Evolutionary conservation across 1,140 invertebrate genomes (phyloP).

Genomic region (Saccostrea glomerata): DNA sequence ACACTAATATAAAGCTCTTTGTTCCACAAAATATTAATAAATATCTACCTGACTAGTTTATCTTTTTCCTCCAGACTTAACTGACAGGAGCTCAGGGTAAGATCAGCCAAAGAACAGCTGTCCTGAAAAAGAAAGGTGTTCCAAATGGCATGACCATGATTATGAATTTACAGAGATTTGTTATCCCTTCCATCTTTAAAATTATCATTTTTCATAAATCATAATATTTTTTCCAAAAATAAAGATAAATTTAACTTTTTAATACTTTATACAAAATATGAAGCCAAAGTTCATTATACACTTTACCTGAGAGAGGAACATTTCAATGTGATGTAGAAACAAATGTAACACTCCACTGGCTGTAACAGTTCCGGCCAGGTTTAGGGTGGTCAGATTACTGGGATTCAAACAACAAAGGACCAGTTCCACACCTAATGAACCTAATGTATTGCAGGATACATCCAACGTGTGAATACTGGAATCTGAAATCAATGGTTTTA

Average conservation of each 20-base stretch:
- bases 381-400: constrained; percentile 45
- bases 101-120: neutral
- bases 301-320: constrained; percentile 62
- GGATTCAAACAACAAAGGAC: constrained; percentile 61
- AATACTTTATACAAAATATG: too few species aligned
- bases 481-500: constrained; percentile 56
- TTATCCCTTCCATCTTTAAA: neutral
- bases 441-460: constrained; percentile 64
- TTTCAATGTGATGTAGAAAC: constrained; percentile 56
- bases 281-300: neutral
- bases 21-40: neutral
- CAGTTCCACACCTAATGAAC: constrained; percentile 63
- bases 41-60: neutral
- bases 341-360: constrained; percentile 52
- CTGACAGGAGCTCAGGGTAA: neutral
- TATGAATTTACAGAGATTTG: too few species aligned
- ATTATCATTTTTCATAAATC: neutral
- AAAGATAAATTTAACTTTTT: neutral
- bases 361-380: constrained; percentile 54
- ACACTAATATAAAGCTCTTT: too few species aligned
- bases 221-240: too few species aligned
- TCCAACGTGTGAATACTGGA: constrained; percentile 59
- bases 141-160: too few species aligned
- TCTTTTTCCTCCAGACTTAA: constrained; percentile 8
- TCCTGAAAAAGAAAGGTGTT: neutral